Percentiles rank a stretch among this genome's conserved stretches.
phyloP scores from a whole-genome alignment of 1,140 invertebrate genomes.

The Panagrolaimus sp. region DNA sequence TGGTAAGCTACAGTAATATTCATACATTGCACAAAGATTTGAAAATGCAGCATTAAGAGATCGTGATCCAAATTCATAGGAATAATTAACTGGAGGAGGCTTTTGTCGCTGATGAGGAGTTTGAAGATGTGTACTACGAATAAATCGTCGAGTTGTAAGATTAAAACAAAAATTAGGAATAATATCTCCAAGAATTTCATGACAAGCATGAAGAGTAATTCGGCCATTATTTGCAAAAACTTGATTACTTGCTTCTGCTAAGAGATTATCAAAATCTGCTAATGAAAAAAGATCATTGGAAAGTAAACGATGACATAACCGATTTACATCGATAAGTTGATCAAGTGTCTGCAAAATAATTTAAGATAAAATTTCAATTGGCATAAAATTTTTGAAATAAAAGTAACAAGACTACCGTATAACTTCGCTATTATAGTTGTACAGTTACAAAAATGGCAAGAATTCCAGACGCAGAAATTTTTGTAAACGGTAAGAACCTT shows the following conservation, averaged over 20 bases:
- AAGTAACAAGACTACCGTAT: too few relatives aligned
- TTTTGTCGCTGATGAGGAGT: not conserved
- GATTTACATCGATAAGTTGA: constrained; percentile 82
- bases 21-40: constrained; percentile 65
- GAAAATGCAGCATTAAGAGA: constrained; percentile 82
- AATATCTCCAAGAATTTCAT: constrained; percentile 96
- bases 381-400: too few relatives aligned
- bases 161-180: constrained; percentile 97
- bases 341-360: constrained; percentile 74
- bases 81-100: constrained; percentile 62
- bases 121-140: constrained; percentile 23
- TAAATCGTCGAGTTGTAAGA: constrained; percentile 84
- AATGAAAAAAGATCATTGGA: constrained; percentile 76
- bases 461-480: too few relatives aligned
- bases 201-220: constrained; percentile 94
- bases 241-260: constrained; percentile 85
- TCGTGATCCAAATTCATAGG: constrained; percentile 94
- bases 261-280: constrained; percentile 91
- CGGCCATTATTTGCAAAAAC: constrained; percentile 88
- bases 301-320: constrained; percentile 85
- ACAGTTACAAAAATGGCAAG: too few relatives aligned
- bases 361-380: too few relatives aligned
- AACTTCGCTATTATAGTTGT: too few relatives aligned
- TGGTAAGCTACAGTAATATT: constrained; percentile 14
- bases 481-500: too few relatives aligned